Percentiles rank a stretch among this genome's conserved stretches.
These are phyloP conservation scores for Catharus minimus DNA, from an alignment of 2,113 vertebrate species.

Conservation along the genomic window DNA sequence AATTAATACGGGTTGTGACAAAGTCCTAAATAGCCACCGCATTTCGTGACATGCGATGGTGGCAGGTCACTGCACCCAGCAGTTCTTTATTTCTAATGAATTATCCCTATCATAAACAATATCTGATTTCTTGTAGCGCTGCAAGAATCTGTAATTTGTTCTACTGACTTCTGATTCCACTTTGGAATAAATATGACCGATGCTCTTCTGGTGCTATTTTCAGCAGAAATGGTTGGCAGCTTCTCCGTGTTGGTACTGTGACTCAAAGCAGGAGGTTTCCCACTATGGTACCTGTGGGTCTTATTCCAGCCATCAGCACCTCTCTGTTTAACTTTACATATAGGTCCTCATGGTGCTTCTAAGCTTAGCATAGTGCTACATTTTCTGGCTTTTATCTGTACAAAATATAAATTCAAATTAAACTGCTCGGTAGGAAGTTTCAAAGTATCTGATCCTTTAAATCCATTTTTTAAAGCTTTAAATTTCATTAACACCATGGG, in stretches of 20 bases:
- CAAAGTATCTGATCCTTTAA: constrained; percentile 6
- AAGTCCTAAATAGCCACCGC: not conserved
- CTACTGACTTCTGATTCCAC: not conserved
- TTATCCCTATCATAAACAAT: not conserved
- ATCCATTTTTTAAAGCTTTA: not conserved
- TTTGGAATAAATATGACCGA: not conserved
- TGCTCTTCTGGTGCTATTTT: not conserved
- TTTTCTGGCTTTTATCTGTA: not conserved
- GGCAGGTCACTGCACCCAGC: not conserved
- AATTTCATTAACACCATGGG: not conserved
- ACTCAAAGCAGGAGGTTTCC: not conserved
- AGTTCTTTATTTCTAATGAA: not conserved
- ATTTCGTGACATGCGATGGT: not conserved
- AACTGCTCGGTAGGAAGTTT: not conserved
- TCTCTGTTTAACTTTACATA: not conserved
- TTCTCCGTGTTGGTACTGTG: not conserved
- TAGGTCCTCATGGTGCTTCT: not conserved
- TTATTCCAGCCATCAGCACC: not conserved
- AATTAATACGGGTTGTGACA: not conserved
- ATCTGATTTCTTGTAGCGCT: not conserved
- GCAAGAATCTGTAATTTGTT: not conserved
- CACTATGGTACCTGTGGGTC: not conserved
- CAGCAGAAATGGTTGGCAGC: not conserved
- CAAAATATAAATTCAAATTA: not conserved
- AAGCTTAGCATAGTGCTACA: not conserved